Evolutionary conservation across 2,888 invertebrate genomes (phyloP).

Genomic region (Amphipyra tragopoginis): DNA sequence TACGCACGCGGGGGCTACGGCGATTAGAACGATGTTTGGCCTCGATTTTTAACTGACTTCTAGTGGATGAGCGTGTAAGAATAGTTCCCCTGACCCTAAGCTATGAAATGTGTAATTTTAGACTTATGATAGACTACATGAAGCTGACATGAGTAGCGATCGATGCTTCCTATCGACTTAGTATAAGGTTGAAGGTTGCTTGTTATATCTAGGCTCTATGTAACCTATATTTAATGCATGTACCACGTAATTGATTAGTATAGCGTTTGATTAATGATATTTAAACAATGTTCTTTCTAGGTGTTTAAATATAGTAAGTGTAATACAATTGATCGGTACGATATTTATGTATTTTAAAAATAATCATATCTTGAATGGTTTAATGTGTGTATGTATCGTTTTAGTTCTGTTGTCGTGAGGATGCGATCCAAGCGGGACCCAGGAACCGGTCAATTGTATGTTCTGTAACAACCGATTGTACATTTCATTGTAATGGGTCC

Average conservation of each 20-base stretch:
- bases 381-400: constrained; percentile 42
- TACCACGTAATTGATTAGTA: constrained; percentile 69
- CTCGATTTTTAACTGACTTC: constrained; percentile 85
- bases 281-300: constrained; percentile 68
- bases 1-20: constrained; percentile 66
- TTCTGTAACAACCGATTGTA: constrained; percentile 77
- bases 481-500: constrained; percentile 88
- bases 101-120: constrained; percentile 88
- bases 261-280: constrained; percentile 73
- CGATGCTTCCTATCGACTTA: constrained; percentile 58
- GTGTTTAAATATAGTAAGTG: constrained; percentile 68
- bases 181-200: constrained; percentile 74
- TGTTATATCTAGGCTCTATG: constrained; percentile 70
- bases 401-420: constrained; percentile 34
- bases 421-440: constrained; percentile 59
- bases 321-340: constrained; percentile 75
- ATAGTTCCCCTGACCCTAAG: constrained; percentile 78
- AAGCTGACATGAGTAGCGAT: constrained; percentile 61
- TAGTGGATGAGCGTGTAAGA: constrained; percentile 68
- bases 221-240: constrained; percentile 75
- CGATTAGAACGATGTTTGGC: constrained; percentile 82
- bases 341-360: constrained; percentile 44
- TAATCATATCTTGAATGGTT: constrained; percentile 41
- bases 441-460: constrained; percentile 73
- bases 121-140: constrained; percentile 59